These are phyloP conservation scores for Gadus macrocephalus DNA, from an alignment of 2,113 vertebrate genomes.

Conservation along the genomic window DNA sequence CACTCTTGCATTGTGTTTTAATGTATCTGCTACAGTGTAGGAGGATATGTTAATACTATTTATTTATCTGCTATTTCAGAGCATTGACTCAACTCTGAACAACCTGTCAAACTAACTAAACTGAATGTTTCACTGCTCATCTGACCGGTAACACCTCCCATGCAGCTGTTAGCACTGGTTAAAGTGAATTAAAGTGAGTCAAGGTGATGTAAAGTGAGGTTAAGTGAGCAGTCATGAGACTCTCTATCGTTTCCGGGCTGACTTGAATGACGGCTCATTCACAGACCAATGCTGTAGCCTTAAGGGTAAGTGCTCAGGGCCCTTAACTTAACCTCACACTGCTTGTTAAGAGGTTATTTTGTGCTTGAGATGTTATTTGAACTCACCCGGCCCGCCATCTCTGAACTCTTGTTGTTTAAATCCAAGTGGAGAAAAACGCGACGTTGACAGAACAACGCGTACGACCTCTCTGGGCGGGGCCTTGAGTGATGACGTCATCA, in stretches of 20 bases:
- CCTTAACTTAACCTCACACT: background rate
- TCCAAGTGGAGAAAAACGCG: slow-evolving; percentile 18
- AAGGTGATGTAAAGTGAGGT: no score
- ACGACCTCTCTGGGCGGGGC: slow-evolving; percentile 22
- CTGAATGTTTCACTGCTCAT: no score
- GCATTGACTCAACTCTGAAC: no score
- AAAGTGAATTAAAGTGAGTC: no score
- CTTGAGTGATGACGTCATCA: background rate
- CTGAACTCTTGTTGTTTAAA: slow-evolving; percentile 28
- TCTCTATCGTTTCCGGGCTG: slow-evolving; percentile 50
- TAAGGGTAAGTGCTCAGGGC: background rate
- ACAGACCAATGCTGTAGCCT: slow-evolving; percentile 19
- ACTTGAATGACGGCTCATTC: slow-evolving; percentile 51
- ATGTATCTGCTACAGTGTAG: no score
- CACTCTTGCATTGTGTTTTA: no score
- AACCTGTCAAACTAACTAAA: no score
- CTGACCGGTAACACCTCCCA: no score
- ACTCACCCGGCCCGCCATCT: slow-evolving; percentile 65
- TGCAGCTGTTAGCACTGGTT: no score
- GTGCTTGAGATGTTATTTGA: background rate
- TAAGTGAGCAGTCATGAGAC: slow-evolving; percentile 39
- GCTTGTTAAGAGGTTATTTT: no score
- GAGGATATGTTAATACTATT: no score
- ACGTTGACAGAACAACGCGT: slow-evolving; percentile 19
- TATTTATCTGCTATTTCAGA: no score